Evolutionary conservation across 1,140 invertebrate species (phyloP).

Genomic region (Dendroctonus ponderosae): DNA sequence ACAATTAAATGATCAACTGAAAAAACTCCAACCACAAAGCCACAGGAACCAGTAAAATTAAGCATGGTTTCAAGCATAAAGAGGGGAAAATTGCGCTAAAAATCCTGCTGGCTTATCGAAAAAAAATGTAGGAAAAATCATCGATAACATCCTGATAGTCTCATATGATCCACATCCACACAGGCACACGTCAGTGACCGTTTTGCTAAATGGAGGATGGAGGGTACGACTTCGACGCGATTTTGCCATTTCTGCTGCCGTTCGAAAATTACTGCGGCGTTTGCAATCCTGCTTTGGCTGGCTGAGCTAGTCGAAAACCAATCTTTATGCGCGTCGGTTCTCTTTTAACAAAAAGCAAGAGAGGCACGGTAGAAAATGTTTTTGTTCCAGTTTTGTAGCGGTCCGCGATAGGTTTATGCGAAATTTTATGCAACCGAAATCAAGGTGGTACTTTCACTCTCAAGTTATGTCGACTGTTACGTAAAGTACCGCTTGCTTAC

Average conservation of each 20-base stretch:
- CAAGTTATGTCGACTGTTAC: constrained; percentile 31
- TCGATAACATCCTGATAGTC: too few relatives aligned
- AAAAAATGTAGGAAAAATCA: too few relatives aligned
- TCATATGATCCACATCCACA: too few relatives aligned
- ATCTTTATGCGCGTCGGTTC: constrained; percentile 23
- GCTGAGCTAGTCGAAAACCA: constrained; percentile 25
- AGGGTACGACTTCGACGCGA: constrained; percentile 8
- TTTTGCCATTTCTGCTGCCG: neutral
- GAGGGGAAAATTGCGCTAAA: too few relatives aligned
- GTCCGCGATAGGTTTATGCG: constrained; percentile 15
- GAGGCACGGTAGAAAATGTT: constrained; percentile 16
- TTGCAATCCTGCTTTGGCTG: constrained; percentile 20
- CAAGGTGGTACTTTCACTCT: constrained; percentile 32
- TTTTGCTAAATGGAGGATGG: too few relatives aligned
- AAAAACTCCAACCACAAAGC: too few relatives aligned
- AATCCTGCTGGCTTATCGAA: too few relatives aligned
- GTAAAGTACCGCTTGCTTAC: constrained; percentile 18
- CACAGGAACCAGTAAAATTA: too few relatives aligned
- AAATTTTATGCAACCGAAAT: constrained; percentile 29
- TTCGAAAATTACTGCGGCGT: constrained; percentile 11
- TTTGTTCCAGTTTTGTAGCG: constrained; percentile 28
- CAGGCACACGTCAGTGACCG: too few relatives aligned
- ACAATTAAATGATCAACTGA: too few relatives aligned
- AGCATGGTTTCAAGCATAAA: too few relatives aligned
- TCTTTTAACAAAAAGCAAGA: neutral